Conservation (phyloP, 2,113 vertebrate species). For the Centropus bengalensis region DNA sequence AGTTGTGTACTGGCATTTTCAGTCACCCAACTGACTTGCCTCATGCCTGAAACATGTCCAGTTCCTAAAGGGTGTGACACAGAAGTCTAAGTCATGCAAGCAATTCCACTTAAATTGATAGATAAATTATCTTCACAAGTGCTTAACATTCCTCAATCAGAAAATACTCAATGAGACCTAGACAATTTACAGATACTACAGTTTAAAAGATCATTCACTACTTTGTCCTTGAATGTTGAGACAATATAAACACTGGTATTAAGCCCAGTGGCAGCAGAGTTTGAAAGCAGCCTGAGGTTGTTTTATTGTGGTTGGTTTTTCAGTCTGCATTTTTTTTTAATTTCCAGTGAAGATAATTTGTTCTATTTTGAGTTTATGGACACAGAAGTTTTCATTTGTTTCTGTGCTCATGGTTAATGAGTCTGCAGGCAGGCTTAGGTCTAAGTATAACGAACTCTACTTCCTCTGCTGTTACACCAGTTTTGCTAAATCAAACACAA, state of each 20-base stretch:
- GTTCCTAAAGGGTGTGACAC: background rate
- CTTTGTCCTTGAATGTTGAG: constrained; percentile 15
- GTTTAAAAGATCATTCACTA: constrained; percentile 17
- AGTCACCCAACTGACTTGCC: background rate
- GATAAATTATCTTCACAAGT: background rate
- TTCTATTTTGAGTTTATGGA: constrained; percentile 32
- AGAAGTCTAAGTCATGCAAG: background rate
- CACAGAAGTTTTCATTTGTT: constrained; percentile 8
- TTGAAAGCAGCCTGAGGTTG: constrained; percentile 41
- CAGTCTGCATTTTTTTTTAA: constrained; percentile 49
- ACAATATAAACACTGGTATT: constrained; percentile 32
- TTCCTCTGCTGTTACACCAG: background rate
- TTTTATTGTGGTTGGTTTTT: constrained; percentile 48
- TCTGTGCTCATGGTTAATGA: background rate
- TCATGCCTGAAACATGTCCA: background rate
- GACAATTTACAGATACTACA: constrained; percentile 34
- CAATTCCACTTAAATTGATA: constrained; percentile 1
- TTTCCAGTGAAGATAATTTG: constrained; percentile 32
- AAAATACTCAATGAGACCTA: constrained; percentile 31
- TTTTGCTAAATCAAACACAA: background rate
- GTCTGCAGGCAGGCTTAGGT: background rate
- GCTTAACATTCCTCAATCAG: constrained; percentile 3
- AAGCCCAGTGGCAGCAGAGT: constrained; percentile 25
- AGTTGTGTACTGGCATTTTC: background rate
- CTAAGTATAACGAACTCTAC: background rate